phyloP scores from a whole-genome alignment of 2,113 vertebrate genomes.

The Limanda limanda region DNA sequence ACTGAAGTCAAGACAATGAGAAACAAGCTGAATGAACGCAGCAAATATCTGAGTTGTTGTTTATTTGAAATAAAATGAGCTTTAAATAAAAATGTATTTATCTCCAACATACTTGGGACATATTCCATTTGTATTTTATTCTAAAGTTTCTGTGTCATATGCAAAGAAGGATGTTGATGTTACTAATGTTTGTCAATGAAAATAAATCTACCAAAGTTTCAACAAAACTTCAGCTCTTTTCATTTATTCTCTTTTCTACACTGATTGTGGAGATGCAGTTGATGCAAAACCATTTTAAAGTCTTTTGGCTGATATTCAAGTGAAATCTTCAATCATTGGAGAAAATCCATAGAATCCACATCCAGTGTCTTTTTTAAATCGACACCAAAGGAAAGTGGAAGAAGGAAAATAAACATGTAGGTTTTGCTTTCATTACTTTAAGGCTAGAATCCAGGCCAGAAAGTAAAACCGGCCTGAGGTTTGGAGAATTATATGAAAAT shows the following conservation, averaged over 20 bases:
- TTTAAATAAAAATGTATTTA: not conserved
- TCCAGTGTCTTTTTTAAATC: too few relatives aligned
- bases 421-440: too few relatives aligned
- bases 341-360: too few relatives aligned
- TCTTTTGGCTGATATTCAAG: too few relatives aligned
- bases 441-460: too few relatives aligned
- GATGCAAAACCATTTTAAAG: too few relatives aligned
- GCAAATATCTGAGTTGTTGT: not conserved
- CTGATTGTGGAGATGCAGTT: not conserved
- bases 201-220: constrained; percentile 28
- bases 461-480: too few relatives aligned
- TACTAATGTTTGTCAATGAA: constrained; percentile 1
- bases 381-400: too few relatives aligned
- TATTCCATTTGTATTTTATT: not conserved
- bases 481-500: too few relatives aligned
- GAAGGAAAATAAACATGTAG: too few relatives aligned
- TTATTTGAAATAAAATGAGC: not conserved
- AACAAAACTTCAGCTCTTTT: constrained; percentile 7
- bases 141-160: not conserved
- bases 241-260: not conserved
- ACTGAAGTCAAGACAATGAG: not conserved
- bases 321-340: too few relatives aligned
- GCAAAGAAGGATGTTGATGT: not conserved
- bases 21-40: not conserved
- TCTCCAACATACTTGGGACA: too few relatives aligned